Conservation (phyloP, 2,888 invertebrate genomes). For the Tiliacea aurago region DNA sequence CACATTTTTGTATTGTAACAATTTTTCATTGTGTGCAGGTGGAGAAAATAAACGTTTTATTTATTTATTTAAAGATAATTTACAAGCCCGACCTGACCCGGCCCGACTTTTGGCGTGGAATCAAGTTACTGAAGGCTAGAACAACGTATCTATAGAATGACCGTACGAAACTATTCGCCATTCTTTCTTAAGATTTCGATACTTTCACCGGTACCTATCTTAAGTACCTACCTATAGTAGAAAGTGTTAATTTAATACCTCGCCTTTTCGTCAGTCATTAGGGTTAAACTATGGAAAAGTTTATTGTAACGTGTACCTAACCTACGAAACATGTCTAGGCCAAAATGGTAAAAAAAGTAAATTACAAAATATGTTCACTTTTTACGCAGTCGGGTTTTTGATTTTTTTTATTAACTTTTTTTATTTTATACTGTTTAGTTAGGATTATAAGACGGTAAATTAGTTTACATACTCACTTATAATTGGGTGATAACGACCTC, state of each 20-base stretch:
- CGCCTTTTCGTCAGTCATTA: not conserved
- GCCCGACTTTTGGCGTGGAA: conserved; percentile 11
- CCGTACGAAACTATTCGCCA: not conserved
- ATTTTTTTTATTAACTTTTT: no score
- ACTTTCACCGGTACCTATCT: conserved; percentile 29
- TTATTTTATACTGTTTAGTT: no score
- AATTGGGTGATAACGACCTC: no score
- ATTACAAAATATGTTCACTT: no score
- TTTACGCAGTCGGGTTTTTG: no score
- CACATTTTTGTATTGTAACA: no score
- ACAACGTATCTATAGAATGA: conserved; percentile 7
- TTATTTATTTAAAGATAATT: conserved; percentile 14
- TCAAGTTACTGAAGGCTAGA: conserved; percentile 32
- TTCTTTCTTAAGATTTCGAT: conserved; percentile 17
- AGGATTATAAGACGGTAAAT: no score
- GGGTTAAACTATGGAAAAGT: not conserved
- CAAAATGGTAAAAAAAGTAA: not conserved
- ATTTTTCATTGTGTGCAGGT: no score
- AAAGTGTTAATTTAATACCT: conserved; percentile 6
- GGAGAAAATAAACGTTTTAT: no score
- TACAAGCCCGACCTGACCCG: not conserved
- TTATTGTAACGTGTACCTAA: no score
- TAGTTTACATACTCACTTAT: no score
- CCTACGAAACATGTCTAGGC: no score
- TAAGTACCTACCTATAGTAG: not conserved